A percentile compares a stretch with the other conserved stretches of the same genome.
These are phyloP conservation scores for Zelostemma sp. DNA, from an alignment of 1,140 invertebrate genomes.

Conservation along the genomic window DNA sequence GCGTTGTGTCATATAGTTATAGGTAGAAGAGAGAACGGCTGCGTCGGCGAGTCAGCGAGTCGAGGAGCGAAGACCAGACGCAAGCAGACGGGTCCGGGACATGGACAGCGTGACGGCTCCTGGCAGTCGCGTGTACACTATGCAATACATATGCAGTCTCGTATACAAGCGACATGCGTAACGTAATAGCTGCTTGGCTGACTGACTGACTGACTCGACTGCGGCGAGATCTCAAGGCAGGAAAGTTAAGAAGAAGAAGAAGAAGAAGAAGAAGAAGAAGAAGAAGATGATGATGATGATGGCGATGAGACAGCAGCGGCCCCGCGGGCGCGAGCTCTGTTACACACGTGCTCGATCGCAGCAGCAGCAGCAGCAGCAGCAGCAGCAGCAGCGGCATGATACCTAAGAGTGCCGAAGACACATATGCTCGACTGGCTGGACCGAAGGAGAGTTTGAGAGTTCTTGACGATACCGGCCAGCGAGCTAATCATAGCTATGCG, in stretches of 20 bases:
- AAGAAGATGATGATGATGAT: too few species aligned
- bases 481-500: slow-evolving; percentile 67
- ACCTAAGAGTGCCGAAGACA: slow-evolving; percentile 45
- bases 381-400: too few species aligned
- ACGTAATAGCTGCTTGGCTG: neutral
- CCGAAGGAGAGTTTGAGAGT: slow-evolving; percentile 2
- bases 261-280: slow-evolving; percentile 44
- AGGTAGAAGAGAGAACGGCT: slow-evolving; percentile 51
- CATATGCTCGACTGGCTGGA: slow-evolving; percentile 54
- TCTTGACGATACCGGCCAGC: slow-evolving; percentile 35
- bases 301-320: too few species aligned
- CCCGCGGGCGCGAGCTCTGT: slow-evolving; percentile 33
- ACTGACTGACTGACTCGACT: too few species aligned
- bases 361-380: too few species aligned
- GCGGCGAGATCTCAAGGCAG: too few species aligned
- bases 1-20: slow-evolving; percentile 4
- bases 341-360: slow-evolving; percentile 62
- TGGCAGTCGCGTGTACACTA: slow-evolving; percentile 61
- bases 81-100: slow-evolving; percentile 44
- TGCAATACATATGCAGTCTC: too few species aligned
- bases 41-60: slow-evolving; percentile 34
- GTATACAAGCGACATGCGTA: slow-evolving; percentile 29
- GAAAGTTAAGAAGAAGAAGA: too few species aligned
- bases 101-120: slow-evolving; percentile 70
- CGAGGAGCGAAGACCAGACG: too few species aligned